Base-by-base conservation (phyloP, 2,888 invertebrate species). In the Liodrosophila aerea region DNA sequence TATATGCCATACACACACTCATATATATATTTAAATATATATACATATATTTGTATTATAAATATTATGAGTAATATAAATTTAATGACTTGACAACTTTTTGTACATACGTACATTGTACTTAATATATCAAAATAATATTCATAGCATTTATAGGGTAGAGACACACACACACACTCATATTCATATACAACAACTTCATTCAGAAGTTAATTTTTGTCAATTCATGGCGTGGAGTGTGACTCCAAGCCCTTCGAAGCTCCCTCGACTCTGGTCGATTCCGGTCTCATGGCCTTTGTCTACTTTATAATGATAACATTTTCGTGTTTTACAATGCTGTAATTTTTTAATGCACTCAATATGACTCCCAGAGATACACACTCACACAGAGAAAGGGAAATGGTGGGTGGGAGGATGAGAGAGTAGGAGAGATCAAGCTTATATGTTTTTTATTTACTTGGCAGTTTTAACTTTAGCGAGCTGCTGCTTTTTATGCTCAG, bases 291-390 rank as follows among this genome's bases (percentile, higher is more conserved):
- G 69, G 36, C 58, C 51, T 63, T 81, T 74, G 72, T 85, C 74
- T 85, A 77, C 58, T 84, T 81, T 84, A 81, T 81, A 81, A 85
- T 81, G 86, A 81, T 81, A 85, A 84, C 86, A 81, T 81, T 81
- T 85, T 84, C 82, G 50, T 85, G 86, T 81, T 67, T 74, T 69
- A 81, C 84, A 84, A 67, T 76, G 71, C 63, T 81, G 63, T 85
- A 85, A 85, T 83, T 69, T 74, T 69, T 74, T 75, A 74, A 75
- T 77, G 78, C 64, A 62, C 71, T 64, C 58, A 58, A 81, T 71
- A 63, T 63, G 67, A 61, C 67, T 50, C 54, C 31, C 76, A 59
- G 45, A 44, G 45, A 41, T 51, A 40, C 18, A 33, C 15, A 33
- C 16, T 16, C 11, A 30, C 8, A 36, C 27, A 3, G 15, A 15